These are phyloP conservation scores for Paratrypauchen microcephalus DNA, from an alignment of 2,797 vertebrate genomes.

Conservation along the genomic window DNA sequence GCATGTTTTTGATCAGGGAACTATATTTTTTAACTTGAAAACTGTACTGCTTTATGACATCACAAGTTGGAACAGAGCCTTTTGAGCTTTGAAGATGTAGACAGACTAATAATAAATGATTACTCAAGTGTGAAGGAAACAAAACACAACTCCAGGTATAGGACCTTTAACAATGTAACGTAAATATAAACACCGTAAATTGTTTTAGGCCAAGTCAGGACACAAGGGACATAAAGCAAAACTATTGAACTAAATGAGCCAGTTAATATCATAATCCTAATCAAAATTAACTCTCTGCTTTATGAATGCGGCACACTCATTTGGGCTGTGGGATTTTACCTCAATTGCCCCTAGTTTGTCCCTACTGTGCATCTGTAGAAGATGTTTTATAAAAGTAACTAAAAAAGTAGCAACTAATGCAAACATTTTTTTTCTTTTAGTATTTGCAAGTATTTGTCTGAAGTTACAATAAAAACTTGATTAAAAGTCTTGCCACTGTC, in stretches of 20 bases:
- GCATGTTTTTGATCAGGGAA: no score
- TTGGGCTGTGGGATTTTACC: neutral
- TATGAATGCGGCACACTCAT: neutral
- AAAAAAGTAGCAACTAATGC: no score
- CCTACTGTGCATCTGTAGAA: neutral
- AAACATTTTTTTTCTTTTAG: neutral
- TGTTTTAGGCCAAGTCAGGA: neutral
- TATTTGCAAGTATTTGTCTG: neutral
- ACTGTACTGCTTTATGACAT: no score
- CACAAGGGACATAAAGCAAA: neutral
- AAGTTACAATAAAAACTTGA: constrained; percentile 16
- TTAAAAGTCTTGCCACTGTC: no score
- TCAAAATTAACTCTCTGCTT: neutral
- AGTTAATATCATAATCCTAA: constrained; percentile 10
- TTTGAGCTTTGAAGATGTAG: no score
- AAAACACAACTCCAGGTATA: no score
- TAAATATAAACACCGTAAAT: neutral
- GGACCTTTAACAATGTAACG: neutral
- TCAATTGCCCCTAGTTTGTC: neutral
- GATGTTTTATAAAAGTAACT: neutral
- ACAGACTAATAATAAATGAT: no score
- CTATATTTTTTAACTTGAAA: no score
- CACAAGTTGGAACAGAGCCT: no score
- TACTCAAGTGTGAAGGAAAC: no score
- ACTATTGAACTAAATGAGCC: neutral